A percentile compares a stretch with the other conserved stretches of the same genome.
Evolutionary conservation across 1,140 invertebrate genomes (phyloP).

Genomic region (Cataglyphis hispanica): DNA sequence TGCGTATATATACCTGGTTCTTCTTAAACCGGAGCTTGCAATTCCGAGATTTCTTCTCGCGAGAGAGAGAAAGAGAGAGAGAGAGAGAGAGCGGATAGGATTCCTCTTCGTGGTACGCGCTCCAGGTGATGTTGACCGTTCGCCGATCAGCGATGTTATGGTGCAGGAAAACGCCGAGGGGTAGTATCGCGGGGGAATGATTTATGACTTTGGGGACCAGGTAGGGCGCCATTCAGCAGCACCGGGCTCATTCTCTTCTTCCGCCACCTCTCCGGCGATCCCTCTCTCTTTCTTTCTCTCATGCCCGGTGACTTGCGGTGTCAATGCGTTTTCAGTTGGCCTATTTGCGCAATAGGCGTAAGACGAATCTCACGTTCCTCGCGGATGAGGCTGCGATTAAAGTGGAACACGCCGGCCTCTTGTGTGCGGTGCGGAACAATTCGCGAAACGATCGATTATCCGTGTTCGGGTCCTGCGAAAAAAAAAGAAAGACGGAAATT

Average conservation of each 20-base stretch:
- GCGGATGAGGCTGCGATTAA: conserved; percentile 16
- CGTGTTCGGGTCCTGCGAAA: neutral
- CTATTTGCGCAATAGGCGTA: conserved; percentile 68
- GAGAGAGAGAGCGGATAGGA: neutral
- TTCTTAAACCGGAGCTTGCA: neutral
- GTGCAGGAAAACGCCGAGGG: conserved; percentile 79
- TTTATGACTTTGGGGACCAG: conserved; percentile 85
- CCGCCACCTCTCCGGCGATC: conserved; percentile 66
- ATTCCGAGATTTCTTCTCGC: neutral
- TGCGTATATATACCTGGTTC: conserved; percentile 25
- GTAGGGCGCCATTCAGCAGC: conserved; percentile 83
- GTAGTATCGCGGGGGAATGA: conserved; percentile 84
- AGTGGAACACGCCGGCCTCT: neutral
- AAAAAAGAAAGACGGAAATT: neutral
- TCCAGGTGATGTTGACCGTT: conserved; percentile 84
- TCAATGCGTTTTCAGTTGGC: conserved; percentile 77
- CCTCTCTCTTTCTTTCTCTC: conserved; percentile 6
- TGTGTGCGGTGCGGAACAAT: neutral
- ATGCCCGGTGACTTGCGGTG: conserved; percentile 51
- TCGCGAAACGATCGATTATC: conserved; percentile 16
- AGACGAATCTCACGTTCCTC: conserved; percentile 50
- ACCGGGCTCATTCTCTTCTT: conserved; percentile 73
- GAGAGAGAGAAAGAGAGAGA: no score
- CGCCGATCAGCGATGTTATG: conserved; percentile 80
- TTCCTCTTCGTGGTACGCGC: conserved; percentile 20